Evolutionary conservation across 2,888 invertebrate genomes (phyloP), one percentile per base, ranked within the genome.

Genomic region (Monopis laevigella): DNA sequence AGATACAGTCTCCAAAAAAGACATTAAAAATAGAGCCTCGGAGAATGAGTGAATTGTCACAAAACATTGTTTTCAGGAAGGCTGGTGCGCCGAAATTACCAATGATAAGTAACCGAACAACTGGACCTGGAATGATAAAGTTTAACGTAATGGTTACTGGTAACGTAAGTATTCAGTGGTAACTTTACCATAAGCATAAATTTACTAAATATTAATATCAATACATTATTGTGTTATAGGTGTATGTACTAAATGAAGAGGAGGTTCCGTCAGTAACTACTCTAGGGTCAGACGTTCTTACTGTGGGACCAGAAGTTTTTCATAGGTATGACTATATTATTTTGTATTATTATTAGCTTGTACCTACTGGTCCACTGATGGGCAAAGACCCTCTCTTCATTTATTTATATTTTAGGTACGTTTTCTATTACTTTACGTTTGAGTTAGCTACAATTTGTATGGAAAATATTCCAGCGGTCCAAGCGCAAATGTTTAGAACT

Each of bases 231-330:
- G 8, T 11, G 2, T 36, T 43, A 3, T 43, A 82, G 82, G 55
- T 88, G 27, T 88, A 86, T 51, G 81, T 87, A 46, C 54, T 87
- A 41, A 86, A 88, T 19, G 84, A 84, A 52, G 85, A 88, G 56
- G 90, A 90, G 52, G 88, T 90, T 0, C 90, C 90, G 2, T 85
- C 87, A 1, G 65, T 88, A 32, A 88, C 88, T 0, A 86, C 88
- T 2, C 75, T 87, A 10, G 85, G 85, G 41, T 84, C 86, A 0
- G 88, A 89, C 50, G 82, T 86, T 27, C 59, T 89, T 8, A 67
- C 74, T 17, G 78, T 88, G 4, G 81, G 71, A 1, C 84, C 85
- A 1, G 85, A 86, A 51, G 77, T 84, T 24, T 72, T 77, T 47
- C 82, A 82, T 46, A 78, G 64, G 84, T 83, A 58, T 6, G 29